A percentile compares a stretch with the other conserved stretches of the same genome.
These are phyloP conservation scores for Patella caerulea DNA, from an alignment of 2,888 invertebrate species.

Conservation along the genomic window DNA sequence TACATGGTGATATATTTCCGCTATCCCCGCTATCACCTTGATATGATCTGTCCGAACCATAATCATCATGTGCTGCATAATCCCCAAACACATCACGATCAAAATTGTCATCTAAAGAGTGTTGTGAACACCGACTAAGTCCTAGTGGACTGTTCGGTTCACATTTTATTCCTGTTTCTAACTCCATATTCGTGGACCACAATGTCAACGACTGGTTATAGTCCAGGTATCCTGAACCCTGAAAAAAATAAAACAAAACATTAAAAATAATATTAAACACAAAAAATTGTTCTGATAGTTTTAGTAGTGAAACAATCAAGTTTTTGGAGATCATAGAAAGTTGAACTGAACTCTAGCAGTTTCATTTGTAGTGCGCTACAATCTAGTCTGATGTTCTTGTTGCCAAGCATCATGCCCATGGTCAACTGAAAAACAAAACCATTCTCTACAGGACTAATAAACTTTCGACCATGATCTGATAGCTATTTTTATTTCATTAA, in stretches of 20 bases:
- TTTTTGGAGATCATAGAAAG: too few species aligned
- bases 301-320: too few species aligned
- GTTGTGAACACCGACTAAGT: slow-evolving; percentile 59
- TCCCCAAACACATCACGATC: slow-evolving; percentile 61
- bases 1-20: slow-evolving; percentile 56
- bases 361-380: too few species aligned
- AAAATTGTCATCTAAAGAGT: slow-evolving; percentile 61
- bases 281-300: too few species aligned
- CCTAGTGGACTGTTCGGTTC: slow-evolving; percentile 63
- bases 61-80: slow-evolving; percentile 58
- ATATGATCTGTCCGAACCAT: slow-evolving; percentile 61
- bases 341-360: too few species aligned
- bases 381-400: too few species aligned
- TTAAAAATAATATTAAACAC: too few species aligned
- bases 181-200: slow-evolving; percentile 57
- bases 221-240: slow-evolving; percentile 40
- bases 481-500: too few species aligned
- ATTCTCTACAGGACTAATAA: too few species aligned
- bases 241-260: slow-evolving; percentile 20
- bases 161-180: slow-evolving; percentile 62
- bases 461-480: too few species aligned
- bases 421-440: too few species aligned
- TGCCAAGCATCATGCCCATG: too few species aligned
- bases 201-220: slow-evolving; percentile 38
- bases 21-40: slow-evolving; percentile 59